A percentile compares a stretch with the other conserved stretches of the same genome.
These are phyloP conservation scores for Caracal caracal DNA, from an alignment of 2,113 vertebrate genomes.

Conservation along the genomic window DNA sequence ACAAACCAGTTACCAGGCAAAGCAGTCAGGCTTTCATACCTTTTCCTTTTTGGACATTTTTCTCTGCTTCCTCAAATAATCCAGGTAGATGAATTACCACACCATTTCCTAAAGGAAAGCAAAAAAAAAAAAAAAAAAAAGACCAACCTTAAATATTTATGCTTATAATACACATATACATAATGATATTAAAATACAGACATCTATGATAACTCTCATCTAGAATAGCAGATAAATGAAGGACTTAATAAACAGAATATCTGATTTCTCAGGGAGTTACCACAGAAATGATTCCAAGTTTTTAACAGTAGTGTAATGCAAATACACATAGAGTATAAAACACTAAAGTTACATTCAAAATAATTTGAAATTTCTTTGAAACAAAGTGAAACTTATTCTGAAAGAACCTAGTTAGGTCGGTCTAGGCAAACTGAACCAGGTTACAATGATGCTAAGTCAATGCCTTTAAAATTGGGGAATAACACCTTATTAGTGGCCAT, in stretches of 20 bases:
- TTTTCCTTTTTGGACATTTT: constrained; percentile 96
- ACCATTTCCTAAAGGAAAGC: constrained; percentile 92
- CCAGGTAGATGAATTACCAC: constrained; percentile 99
- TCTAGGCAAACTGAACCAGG: background rate
- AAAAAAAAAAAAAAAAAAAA: constrained; percentile 3
- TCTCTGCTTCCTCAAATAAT: constrained; percentile 98
- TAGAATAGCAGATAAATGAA: background rate
- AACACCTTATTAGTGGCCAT: background rate
- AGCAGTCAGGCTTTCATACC: constrained; percentile 84
- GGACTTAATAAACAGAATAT: background rate
- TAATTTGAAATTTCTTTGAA: constrained; percentile 32
- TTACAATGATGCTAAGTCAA: background rate
- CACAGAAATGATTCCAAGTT: background rate
- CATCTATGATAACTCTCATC: background rate
- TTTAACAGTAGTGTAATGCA: background rate
- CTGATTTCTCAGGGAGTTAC: constrained; percentile 12
- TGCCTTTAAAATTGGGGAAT: background rate
- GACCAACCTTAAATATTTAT: constrained; percentile 5
- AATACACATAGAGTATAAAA: background rate
- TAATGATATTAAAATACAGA: constrained; percentile 21
- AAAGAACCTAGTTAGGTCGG: background rate
- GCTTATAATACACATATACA: constrained; percentile 12
- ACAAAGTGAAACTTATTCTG: constrained; percentile 20
- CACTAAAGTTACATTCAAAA: background rate
- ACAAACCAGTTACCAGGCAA: background rate